A percentile compares a stretch with the other conserved stretches of the same genome.
Conservation (phyloP, 2,888 invertebrate species). For the Acronicta aceris region DNA sequence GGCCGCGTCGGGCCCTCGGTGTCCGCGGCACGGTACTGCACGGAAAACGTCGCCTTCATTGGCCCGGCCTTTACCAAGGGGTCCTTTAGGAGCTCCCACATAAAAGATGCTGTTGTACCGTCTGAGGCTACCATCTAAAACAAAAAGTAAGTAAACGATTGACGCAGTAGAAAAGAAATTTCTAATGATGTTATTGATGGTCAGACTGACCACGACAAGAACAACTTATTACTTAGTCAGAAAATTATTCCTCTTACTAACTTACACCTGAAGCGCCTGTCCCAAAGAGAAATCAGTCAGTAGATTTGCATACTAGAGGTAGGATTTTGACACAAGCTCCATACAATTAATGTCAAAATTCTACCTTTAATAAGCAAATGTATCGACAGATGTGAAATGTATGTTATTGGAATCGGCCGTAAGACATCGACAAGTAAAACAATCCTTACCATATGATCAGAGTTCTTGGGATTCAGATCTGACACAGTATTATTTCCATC, state of each 20-base stretch:
- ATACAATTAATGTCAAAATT: too few relatives aligned
- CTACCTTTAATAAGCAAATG: too few relatives aligned
- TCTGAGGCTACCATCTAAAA: constrained; percentile 91
- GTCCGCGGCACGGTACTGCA: constrained; percentile 73
- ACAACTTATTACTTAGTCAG: too few relatives aligned
- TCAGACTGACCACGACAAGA: too few relatives aligned
- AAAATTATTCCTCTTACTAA: too few relatives aligned
- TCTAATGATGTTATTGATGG: too few relatives aligned
- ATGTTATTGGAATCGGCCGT: too few relatives aligned
- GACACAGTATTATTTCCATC: constrained; percentile 90
- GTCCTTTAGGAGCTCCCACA: constrained; percentile 94
- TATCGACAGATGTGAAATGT: too few relatives aligned
- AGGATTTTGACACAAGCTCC: too few relatives aligned
- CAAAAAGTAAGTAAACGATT: constrained; percentile 27
- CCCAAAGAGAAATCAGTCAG: too few relatives aligned
- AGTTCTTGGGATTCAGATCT: constrained; percentile 91
- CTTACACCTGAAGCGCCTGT: too few relatives aligned
- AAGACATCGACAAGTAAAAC: not conserved
- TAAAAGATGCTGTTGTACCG: constrained; percentile 93
- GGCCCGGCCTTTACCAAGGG: constrained; percentile 89
- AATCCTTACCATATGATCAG: constrained; percentile 87
- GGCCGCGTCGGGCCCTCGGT: constrained; percentile 75
- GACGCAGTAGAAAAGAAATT: not conserved
- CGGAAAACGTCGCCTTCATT: constrained; percentile 82
- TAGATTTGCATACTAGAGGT: too few relatives aligned